A percentile compares a stretch with the other conserved stretches of the same genome.
Evolutionary conservation across 2,113 vertebrate genomes (phyloP).

Genomic region (Mobula hypostoma): DNA sequence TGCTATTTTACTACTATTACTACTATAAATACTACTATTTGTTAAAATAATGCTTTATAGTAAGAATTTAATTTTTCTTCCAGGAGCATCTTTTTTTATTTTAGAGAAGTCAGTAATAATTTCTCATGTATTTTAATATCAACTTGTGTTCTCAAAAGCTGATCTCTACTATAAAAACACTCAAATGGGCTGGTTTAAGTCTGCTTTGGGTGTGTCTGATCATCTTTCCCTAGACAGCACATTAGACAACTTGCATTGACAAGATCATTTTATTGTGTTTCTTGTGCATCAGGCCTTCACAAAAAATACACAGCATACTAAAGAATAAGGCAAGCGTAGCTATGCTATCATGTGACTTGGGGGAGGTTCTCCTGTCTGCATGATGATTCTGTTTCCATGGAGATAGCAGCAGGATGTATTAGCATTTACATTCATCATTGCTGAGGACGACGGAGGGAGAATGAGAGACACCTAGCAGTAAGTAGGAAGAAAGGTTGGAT

Average conservation of each 20-base stretch:
- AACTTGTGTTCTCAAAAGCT: background rate
- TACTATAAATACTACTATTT: background rate
- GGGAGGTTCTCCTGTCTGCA: conserved; percentile 52
- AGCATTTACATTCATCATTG: conserved; percentile 56
- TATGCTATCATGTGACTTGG: conserved; percentile 47
- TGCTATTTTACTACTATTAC: background rate
- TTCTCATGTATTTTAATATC: background rate
- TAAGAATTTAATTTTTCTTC: background rate
- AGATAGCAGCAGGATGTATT: conserved; percentile 62
- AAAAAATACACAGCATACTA: background rate
- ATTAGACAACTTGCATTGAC: conserved; percentile 22
- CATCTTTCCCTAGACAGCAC: background rate
- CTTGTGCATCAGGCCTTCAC: background rate
- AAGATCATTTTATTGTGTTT: background rate
- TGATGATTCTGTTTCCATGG: conserved; percentile 71
- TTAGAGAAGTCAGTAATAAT: background rate
- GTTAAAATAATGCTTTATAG: background rate
- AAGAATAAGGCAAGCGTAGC: conserved; percentile 35
- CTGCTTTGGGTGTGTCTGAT: background rate
- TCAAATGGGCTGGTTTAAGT: background rate
- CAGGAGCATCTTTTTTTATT: background rate
- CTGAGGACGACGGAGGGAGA: conserved; percentile 41
- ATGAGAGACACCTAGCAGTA: conserved; percentile 46
- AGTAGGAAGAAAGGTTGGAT: conserved; percentile 51
- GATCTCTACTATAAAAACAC: background rate